A percentile compares a stretch with the other conserved stretches of the same genome.
phyloP scores from a whole-genome alignment of 2,113 vertebrate species.

The Anguilla rostrata region DNA sequence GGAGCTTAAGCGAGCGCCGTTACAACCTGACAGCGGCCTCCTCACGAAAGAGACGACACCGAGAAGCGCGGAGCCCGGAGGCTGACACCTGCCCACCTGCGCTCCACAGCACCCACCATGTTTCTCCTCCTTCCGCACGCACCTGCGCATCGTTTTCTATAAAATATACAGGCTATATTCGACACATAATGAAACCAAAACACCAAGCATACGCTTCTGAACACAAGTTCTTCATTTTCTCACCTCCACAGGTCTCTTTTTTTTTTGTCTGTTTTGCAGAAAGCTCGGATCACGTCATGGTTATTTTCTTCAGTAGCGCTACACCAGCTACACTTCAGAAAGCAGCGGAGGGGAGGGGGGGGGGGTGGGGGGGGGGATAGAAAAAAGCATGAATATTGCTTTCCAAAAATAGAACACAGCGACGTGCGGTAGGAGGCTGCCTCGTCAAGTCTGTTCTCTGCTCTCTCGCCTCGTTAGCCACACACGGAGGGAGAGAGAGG shows the following conservation, averaged over 20 bases:
- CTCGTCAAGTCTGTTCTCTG: conserved; percentile 47
- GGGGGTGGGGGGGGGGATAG: conserved; percentile 14
- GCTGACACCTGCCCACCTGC: neutral
- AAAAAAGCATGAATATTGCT: conserved; percentile 46
- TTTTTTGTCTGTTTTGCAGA: conserved; percentile 46
- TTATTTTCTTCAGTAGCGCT: conserved; percentile 36
- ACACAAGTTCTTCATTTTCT: neutral
- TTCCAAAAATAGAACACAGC: conserved; percentile 55
- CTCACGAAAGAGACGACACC: neutral
- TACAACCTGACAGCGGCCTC: neutral
- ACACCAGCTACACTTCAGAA: conserved; percentile 39
- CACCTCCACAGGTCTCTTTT: neutral
- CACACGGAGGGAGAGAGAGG: neutral
- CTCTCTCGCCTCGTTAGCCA: conserved; percentile 43
- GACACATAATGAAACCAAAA: neutral
- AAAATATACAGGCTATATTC: neutral
- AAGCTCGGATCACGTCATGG: conserved; percentile 44
- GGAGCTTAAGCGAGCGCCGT: neutral
- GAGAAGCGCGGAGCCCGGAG: too few species aligned
- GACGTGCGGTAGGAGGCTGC: conserved; percentile 41
- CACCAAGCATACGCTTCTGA: neutral
- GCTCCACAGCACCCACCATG: neutral
- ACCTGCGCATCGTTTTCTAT: neutral
- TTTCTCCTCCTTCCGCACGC: neutral
- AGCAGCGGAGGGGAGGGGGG: conserved; percentile 22